Base-by-base conservation (phyloP, 2,888 invertebrate species). In the Hemithea aestivaria region DNA sequence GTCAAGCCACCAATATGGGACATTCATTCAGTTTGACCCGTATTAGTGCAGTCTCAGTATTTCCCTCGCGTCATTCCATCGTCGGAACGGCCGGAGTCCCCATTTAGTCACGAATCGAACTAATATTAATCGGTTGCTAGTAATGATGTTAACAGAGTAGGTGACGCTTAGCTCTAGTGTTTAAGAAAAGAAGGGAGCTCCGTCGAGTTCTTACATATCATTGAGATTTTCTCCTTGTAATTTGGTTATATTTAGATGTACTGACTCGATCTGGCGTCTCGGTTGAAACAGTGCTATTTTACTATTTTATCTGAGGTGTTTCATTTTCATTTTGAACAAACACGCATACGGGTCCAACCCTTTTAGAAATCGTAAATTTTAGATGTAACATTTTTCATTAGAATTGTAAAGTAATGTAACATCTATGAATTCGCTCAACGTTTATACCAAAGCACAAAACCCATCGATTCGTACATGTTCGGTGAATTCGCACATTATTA, bases 371-470 rank as follows among this genome's bases (percentile, higher is more conserved):
- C 75, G 80, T 82, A 78, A 78, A 72, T 62, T 67, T 73, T 81
- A 83, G 84, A 77, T 80, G 76, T 83, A 82, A 81, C 72, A 69
- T 75, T 82, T n/a, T 71, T 76, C 78, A 81, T 80, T 84, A 84
- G 80, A 69, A 71, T 79, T 78, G 72, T 81, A 82, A 79, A 76
- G 61, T 82, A 81, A 47, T 73, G 58, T 79, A 73, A 74, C 75
- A 73, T 75, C 68, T 73, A 74, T 74, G 71, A 74, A 83, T 81
- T 85, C 84, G 85, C 85, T 87, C 87, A 87, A 85, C 73, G 71
- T 82, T 83, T 83, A 87, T 87, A 87, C 85, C 85, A 87, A 87
- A 87, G 87, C 84, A 83, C 87, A 83, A 82, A 81, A 72, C 87
- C 87, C 87, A 87, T 83, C 87, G 87, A 85, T 79, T 78, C 82